A percentile compares a stretch with the other conserved stretches of the same genome.
These are phyloP conservation scores for Embidobia sp. DNA, from an alignment of 2,888 invertebrate genomes.

Conservation along the genomic window DNA sequence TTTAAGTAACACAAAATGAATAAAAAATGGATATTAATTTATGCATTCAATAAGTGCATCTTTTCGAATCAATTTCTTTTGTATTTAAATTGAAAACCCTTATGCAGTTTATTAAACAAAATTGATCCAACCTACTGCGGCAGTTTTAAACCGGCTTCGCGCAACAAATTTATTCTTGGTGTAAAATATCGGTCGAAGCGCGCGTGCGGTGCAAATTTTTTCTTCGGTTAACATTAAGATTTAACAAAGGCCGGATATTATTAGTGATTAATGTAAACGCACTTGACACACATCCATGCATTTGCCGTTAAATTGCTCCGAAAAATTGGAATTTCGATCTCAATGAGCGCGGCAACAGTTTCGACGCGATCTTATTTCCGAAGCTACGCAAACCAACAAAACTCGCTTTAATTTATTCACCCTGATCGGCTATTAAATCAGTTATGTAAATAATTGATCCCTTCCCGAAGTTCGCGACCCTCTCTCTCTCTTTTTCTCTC, in stretches of 20 bases:
- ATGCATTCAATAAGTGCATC: too few species aligned
- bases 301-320: slow-evolving; percentile 28
- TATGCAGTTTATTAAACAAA: too few species aligned
- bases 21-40: too few species aligned
- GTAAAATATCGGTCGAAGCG: slow-evolving; percentile 23
- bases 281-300: slow-evolving; percentile 49
- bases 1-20: too few species aligned
- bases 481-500: neutral
- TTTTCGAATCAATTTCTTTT: too few species aligned
- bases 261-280: slow-evolving; percentile 50
- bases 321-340: slow-evolving; percentile 27
- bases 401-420: slow-evolving; percentile 8
- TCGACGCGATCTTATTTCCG: neutral
- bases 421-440: slow-evolving; percentile 13
- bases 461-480: too few species aligned
- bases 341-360: neutral
- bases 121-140: too few species aligned
- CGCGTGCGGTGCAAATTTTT: slow-evolving; percentile 20
- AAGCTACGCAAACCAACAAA: neutral
- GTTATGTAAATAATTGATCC: slow-evolving; percentile 17
- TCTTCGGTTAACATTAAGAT: slow-evolving; percentile 21
- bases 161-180: slow-evolving; percentile 6
- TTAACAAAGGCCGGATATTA: slow-evolving; percentile 53
- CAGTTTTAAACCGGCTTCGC: neutral
- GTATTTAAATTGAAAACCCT: too few species aligned